Conservation (phyloP, 2,888 invertebrate species). For the Nemotelus nigrinus region DNA sequence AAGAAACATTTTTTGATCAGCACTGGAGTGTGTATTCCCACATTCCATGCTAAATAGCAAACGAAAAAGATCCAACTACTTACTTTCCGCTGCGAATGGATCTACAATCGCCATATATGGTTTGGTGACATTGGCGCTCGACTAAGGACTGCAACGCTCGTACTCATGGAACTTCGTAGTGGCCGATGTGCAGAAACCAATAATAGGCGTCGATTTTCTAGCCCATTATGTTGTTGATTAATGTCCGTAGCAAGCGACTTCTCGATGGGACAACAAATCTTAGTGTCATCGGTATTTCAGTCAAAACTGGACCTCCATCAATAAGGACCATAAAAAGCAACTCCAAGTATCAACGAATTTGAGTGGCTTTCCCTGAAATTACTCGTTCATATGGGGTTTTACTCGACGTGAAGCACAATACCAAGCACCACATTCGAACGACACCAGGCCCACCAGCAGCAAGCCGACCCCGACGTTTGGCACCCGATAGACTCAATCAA, state of each 20-base stretch:
- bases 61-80: slow-evolving; percentile 50
- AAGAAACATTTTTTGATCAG: background rate
- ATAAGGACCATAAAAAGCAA: background rate
- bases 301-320: background rate
- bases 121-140: slow-evolving; percentile 48
- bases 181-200: slow-evolving; percentile 55
- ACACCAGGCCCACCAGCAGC: background rate
- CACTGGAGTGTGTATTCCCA: slow-evolving; percentile 38
- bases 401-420: slow-evolving; percentile 1
- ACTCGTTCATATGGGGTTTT: background rate
- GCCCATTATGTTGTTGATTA: background rate
- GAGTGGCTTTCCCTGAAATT: background rate
- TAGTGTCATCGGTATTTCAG: background rate
- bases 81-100: slow-evolving; percentile 55
- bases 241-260: background rate
- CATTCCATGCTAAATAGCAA: background rate
- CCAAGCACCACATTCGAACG: slow-evolving; percentile 17
- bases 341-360: background rate
- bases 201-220: slow-evolving; percentile 56
- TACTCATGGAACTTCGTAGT: slow-evolving; percentile 55
- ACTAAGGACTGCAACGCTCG: slow-evolving; percentile 54
- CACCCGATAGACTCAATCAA: background rate
- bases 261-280: background rate
- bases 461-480: background rate
- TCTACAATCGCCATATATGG: slow-evolving; percentile 55